Conservation (phyloP, 2,113 vertebrate species). For the Parotia lawesii region DNA sequence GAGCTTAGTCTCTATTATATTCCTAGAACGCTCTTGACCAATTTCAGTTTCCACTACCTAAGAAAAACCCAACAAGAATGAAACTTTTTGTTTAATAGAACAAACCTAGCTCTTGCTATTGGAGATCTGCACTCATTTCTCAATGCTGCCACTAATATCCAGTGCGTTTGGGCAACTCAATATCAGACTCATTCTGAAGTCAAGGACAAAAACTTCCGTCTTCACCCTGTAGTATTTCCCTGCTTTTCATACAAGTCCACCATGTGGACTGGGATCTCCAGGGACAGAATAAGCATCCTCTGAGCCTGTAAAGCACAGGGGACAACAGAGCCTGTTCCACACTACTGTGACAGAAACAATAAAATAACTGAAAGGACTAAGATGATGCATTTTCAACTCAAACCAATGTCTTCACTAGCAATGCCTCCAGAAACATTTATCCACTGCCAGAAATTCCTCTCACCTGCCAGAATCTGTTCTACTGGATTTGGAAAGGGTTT, state of each 20-base stretch:
- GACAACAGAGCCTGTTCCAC: background rate
- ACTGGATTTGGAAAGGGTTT: background rate
- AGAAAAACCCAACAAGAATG: background rate
- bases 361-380: background rate
- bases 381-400: background rate
- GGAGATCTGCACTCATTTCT: background rate
- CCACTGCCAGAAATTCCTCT: background rate
- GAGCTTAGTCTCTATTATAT: background rate
- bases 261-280: background rate
- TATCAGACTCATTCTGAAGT: background rate
- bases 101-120: background rate
- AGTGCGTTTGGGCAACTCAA: background rate
- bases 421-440: background rate
- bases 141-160: background rate
- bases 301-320: background rate
- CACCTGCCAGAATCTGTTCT: slow-evolving; percentile 3
- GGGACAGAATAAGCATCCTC: background rate
- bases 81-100: background rate
- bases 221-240: background rate
- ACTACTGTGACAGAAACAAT: background rate
- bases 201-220: background rate
- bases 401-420: background rate
- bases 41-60: background rate
- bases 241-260: background rate
- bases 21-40: background rate